A percentile compares a stretch with the other conserved stretches of the same genome.
phyloP scores from a whole-genome alignment of 2,797 vertebrate genomes.

The Pangasius sanitwongsei region DNA sequence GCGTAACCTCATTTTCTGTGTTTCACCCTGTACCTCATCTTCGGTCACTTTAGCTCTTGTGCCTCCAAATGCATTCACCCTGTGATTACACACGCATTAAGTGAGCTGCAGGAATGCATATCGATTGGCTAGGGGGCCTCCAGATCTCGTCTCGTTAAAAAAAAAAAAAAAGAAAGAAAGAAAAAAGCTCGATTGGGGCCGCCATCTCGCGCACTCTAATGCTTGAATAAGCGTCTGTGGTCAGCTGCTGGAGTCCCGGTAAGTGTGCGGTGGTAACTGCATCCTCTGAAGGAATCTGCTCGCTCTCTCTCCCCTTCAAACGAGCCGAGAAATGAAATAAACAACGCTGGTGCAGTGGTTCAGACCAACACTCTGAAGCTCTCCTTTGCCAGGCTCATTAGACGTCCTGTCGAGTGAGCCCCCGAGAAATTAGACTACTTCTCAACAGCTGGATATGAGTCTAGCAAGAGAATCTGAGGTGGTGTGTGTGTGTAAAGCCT shows the following conservation, averaged over 20 bases:
- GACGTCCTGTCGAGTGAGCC: constrained; percentile 37
- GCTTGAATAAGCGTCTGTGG: constrained; percentile 73
- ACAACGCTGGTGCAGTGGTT: constrained; percentile 63
- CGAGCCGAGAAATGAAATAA: constrained; percentile 74
- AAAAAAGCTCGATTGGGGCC: constrained; percentile 63
- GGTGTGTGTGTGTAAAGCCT: constrained; percentile 35
- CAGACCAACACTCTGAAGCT: constrained; percentile 52
- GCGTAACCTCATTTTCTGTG: constrained; percentile 67
- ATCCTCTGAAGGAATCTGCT: constrained; percentile 75
- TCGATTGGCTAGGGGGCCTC: constrained; percentile 70
- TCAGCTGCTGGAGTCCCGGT: constrained; percentile 71
- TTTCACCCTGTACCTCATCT: constrained; percentile 63
- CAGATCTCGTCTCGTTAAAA: constrained; percentile 64
- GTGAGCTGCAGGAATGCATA: constrained; percentile 73
- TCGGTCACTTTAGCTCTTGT: constrained; percentile 70
- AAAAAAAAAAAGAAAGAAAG: constrained; percentile 45
- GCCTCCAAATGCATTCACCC: constrained; percentile 68
- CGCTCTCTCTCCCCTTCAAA: constrained; percentile 59
- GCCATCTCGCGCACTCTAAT: constrained; percentile 68
- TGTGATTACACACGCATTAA: constrained; percentile 78
- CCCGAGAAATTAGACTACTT: constrained; percentile 76
- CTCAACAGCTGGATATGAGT: constrained; percentile 73
- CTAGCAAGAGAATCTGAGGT: constrained; percentile 59
- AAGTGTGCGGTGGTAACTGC: constrained; percentile 82
- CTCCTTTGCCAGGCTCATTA: constrained; percentile 7